Conservation (phyloP, 2,113 vertebrate species). For the Percopsis transmontana region DNA sequence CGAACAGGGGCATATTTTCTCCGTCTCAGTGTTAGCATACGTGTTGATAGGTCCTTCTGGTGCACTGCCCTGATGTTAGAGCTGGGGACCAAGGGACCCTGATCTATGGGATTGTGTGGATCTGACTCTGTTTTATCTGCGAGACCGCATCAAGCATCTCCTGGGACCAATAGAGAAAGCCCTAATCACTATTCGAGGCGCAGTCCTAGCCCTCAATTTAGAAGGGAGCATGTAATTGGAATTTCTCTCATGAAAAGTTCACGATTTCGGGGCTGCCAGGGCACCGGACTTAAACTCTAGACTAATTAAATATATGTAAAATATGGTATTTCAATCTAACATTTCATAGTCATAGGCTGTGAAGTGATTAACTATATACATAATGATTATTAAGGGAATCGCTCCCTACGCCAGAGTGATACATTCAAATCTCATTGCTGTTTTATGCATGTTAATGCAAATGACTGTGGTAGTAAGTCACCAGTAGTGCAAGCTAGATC, state of each 20-base stretch:
- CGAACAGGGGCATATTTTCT: conserved; percentile 49
- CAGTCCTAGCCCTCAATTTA: conserved; percentile 48
- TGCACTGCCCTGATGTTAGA: conserved; percentile 68
- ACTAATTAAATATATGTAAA: conserved; percentile 72
- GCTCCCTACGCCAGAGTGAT: conserved; percentile 47
- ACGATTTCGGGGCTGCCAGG: conserved; percentile 48
- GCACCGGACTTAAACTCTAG: conserved; percentile 66
- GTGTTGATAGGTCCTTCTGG: conserved; percentile 64
- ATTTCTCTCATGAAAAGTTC: conserved; percentile 59
- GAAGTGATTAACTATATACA: conserved; percentile 68
- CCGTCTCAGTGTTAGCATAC: conserved; percentile 68
- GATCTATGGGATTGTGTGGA: conserved; percentile 53
- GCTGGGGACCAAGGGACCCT: conserved; percentile 44
- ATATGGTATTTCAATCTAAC: conserved; percentile 62
- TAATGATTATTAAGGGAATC: conserved; percentile 63
- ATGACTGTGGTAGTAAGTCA: no score
- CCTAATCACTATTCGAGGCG: conserved; percentile 61
- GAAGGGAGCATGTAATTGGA: conserved; percentile 59
- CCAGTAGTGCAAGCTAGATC: neutral
- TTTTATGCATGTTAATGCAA: conserved; percentile 13
- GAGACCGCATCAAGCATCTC: conserved; percentile 51
- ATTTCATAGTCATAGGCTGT: conserved; percentile 68
- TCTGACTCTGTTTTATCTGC: conserved; percentile 62
- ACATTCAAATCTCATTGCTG: conserved; percentile 21
- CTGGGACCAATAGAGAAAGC: conserved; percentile 67